Percentiles rank a stretch among this genome's conserved stretches.
Conservation (phyloP, 2,888 invertebrate genomes). For the Himalopsyche japonica region DNA sequence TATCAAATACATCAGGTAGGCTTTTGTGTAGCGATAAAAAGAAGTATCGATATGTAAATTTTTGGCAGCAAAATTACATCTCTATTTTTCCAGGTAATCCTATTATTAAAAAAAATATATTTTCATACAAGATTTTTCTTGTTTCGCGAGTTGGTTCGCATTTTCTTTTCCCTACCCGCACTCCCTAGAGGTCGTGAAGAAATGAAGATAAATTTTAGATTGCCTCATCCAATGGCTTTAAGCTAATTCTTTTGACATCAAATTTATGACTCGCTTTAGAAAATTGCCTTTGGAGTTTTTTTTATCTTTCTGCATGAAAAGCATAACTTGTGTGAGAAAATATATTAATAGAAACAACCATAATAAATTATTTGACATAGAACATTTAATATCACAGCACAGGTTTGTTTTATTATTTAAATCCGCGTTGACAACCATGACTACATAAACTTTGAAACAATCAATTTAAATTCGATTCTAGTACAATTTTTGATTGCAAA, state of each 20-base stretch:
- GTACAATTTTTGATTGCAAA: too few species aligned
- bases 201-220: not conserved
- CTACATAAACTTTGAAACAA: too few species aligned
- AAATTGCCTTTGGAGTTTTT: not conserved
- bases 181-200: not conserved
- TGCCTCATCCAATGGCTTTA: not conserved
- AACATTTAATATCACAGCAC: too few species aligned
- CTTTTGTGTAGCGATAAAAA: too few species aligned
- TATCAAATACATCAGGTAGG: too few species aligned
- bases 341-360: not conserved
- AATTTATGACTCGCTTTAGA: not conserved
- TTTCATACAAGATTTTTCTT: not conserved
- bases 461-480: too few species aligned
- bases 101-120: not conserved
- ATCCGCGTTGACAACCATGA: too few species aligned
- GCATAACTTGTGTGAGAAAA: not conserved
- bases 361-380: too few species aligned
- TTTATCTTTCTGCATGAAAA: not conserved
- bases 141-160: not conserved
- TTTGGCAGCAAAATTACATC: too few species aligned
- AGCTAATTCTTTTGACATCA: not conserved
- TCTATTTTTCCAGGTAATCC: not conserved
- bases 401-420: too few species aligned
- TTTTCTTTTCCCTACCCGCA: not conserved
- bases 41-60: too few species aligned